Evolutionary conservation across 2,797 vertebrate genomes (phyloP), one percentile per base, ranked within the genome.

Genomic region (Enteromius thamalakanensis): DNA sequence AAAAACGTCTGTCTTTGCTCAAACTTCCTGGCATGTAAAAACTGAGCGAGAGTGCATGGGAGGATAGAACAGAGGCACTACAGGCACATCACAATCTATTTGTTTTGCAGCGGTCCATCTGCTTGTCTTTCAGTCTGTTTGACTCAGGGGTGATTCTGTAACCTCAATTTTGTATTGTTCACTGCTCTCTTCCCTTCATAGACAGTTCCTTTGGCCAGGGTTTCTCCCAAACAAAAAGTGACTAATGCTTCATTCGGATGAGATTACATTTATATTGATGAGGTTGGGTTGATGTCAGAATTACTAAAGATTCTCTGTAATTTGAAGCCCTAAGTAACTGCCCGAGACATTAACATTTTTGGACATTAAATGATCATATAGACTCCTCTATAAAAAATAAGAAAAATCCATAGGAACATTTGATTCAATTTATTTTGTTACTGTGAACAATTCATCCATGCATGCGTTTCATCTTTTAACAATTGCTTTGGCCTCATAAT

Each of bases 191-290:
- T 75, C 40, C 69, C 72, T 53, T 80, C 6, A 15, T 37, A 72
- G 37, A 65, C 42, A 15, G 79, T 29, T 23, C 8, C 53, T 65
- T 45, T 71, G 83, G 34, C 55, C 70, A 80, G 19, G 32, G 74
- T 26, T 80, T 82, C 70, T 87, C 74, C 21, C 21, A 84, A 84
- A 79, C 76, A 76, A 67, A 70, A 77, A 70, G 40, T 23, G 74
- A 74, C 79, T 80, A 80, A 85, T 62, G 40, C 34, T 32, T 23
- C 14, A 19, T 32, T 51, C n/a, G 49, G 49, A n/a, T 37, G 17
- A 32, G 49, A n/a, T 75, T 53, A 34, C 49, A 37, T 47, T 26
- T 17, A 26, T 71, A 17, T 29, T 12, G 12, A 32, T 10, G 21
- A n/a, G 32, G 6, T n/a, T 55, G 49, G 49, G 32, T 14, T 19